Evolutionary conservation across 1,140 invertebrate genomes (phyloP).

Genomic region (Lepidurus apus): DNA sequence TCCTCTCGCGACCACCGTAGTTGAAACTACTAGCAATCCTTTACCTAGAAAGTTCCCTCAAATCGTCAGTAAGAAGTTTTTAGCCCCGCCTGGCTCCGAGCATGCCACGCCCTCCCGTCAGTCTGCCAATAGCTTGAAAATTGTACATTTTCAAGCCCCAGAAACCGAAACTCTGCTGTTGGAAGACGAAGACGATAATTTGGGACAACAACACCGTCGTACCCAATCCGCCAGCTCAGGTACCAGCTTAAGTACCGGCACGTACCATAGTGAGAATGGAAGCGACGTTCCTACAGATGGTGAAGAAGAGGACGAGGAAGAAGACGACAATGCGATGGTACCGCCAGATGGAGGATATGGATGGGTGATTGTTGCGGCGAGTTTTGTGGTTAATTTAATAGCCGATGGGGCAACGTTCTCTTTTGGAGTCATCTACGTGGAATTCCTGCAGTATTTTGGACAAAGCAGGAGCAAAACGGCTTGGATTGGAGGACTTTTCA

Average conservation of each 20-base stretch:
- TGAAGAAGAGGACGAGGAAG: background rate
- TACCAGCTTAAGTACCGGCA: slow-evolving; percentile 4
- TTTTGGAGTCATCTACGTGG: slow-evolving; percentile 80
- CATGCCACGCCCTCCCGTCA: background rate
- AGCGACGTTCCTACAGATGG: background rate
- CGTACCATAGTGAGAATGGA: background rate
- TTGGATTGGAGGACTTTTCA: slow-evolving; percentile 82
- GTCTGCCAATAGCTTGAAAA: background rate
- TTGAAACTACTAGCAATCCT: background rate
- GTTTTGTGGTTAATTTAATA: slow-evolving; percentile 85
- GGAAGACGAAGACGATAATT: background rate
- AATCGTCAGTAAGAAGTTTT: background rate
- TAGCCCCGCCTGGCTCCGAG: background rate
- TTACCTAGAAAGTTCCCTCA: background rate
- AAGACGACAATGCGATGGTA: slow-evolving; percentile 17
- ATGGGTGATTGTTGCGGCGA: slow-evolving; percentile 70
- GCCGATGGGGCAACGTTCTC: slow-evolving; percentile 93
- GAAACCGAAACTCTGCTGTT: background rate
- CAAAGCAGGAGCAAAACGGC: slow-evolving; percentile 76
- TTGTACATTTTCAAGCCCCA: background rate
- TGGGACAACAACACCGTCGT: background rate
- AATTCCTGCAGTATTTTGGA: slow-evolving; percentile 78
- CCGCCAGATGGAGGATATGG: slow-evolving; percentile 50
- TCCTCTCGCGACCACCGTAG: background rate
- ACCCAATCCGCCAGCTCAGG: background rate